phyloP scores from a whole-genome alignment of 1,140 invertebrate species.

The Eumaeus atala region DNA sequence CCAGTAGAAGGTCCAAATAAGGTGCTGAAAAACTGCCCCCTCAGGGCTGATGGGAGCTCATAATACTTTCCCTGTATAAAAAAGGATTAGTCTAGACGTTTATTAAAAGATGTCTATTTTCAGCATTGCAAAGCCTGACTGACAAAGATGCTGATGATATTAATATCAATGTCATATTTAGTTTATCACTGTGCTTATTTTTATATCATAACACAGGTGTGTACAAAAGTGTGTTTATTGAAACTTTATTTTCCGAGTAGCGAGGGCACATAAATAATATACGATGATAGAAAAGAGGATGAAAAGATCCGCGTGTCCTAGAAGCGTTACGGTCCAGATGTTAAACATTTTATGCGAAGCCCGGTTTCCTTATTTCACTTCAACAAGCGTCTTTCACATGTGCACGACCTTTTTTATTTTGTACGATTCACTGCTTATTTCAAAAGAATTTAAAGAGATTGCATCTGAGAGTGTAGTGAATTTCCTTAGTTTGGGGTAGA shows the following conservation, averaged over 20 bases:
- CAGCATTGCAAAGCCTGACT: no score
- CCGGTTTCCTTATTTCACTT: conserved; percentile 30
- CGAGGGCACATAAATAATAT: conserved; percentile 13
- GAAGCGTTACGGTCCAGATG: conserved; percentile 37
- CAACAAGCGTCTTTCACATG: conserved; percentile 12
- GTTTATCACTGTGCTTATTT: neutral
- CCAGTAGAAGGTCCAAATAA: no score
- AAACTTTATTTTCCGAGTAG: neutral
- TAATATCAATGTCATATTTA: no score
- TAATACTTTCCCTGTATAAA: no score
- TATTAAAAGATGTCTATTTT: no score
- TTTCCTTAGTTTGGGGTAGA: no score
- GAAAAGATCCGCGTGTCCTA: conserved; percentile 37
- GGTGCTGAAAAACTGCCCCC: no score
- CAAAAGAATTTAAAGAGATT: conserved; percentile 8
- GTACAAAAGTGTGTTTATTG: neutral
- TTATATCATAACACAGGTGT: neutral
- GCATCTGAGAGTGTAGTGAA: neutral
- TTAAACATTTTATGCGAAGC: conserved; percentile 40
- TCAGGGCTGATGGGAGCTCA: no score
- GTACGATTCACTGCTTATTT: conserved; percentile 12
- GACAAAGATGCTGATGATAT: neutral
- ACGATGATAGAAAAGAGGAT: conserved; percentile 30
- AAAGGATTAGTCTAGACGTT: no score
- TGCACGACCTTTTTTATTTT: conserved; percentile 18